Base-by-base conservation (phyloP, 2,113 vertebrate species). In the Cebus imitator region DNA sequence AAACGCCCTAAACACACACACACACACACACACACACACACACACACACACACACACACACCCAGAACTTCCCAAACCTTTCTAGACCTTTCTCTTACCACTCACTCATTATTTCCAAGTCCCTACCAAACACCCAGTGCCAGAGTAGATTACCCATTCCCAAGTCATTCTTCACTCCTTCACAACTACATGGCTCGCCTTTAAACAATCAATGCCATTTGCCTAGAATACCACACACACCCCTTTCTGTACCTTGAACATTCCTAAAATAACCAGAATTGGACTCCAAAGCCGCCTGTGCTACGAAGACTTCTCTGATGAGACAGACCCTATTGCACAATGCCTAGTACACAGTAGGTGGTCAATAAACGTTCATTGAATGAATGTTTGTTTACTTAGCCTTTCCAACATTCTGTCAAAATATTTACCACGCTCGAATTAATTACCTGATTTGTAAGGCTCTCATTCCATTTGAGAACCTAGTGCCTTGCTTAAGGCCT, bases 171-270 rank as follows among this genome's bases (percentile, higher is more conserved):
- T 66, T 32, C 8, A 23, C 13, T 68, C 57, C 90, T 78, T 78
- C 52, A 55, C 27, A 50, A 7, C 25, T 32, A 61, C 35, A n/a
- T 0, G 9, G 14, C n/a, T 68, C 81, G 35, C 57, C 50, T 52
- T 35, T 14, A 21, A 43, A 32, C 35, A 4, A 25, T 30, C 37
- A 9, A 20, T 2, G 3, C 10, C 40, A 14, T 37, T 4, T 13
- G 10, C 14, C 50, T 20, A 3, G 43, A 72, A n/a, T 1, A 48
- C 32, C 8, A 4, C 5, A 6, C 3, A 4, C 5, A 6, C 3
- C 79, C 66, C 10, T 45, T 13, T 37, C 64, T 18, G 3, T 4
- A 37, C n/a, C 58, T 43, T 21, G 0, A 61, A 37, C 37, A 45
- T 12, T 21, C 57, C 61, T 30, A 13, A 40, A n/a, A 50, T 16